These are phyloP conservation scores for Leptinotarsa rubiginosa DNA, from an alignment of 2,888 invertebrate genomes.

Conservation along the genomic window DNA sequence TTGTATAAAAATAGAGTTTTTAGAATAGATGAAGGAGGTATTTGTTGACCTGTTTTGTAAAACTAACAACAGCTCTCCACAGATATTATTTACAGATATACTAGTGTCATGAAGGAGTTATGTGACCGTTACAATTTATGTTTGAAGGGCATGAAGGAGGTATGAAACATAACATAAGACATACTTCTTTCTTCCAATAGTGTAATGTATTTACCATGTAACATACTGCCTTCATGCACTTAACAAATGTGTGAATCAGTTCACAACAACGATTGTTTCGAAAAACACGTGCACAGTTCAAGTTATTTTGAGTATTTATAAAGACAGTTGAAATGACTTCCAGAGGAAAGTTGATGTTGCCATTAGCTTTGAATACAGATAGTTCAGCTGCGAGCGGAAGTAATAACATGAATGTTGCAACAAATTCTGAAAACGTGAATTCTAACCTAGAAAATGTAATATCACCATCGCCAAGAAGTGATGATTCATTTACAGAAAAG, in stretches of 20 bases:
- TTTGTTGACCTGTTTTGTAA: conserved; percentile 10
- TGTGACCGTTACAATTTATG: conserved; percentile 14
- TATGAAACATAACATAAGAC: conserved; percentile 5
- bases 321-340: conserved; percentile 22
- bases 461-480: not conserved
- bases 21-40: conserved; percentile 2
- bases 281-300: too few relatives aligned
- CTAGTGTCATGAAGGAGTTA: not conserved
- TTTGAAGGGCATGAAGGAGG: conserved; percentile 7
- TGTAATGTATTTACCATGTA: too few relatives aligned
- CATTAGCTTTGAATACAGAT: conserved; percentile 23
- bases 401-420: conserved; percentile 9
- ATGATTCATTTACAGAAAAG: not conserved
- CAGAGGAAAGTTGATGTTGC: conserved; percentile 26
- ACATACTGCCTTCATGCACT: too few relatives aligned
- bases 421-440: conserved; percentile 5
- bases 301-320: conserved; percentile 9
- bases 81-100: not conserved
- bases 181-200: too few relatives aligned
- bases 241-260: too few relatives aligned
- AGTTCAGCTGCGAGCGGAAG: conserved; percentile 20
- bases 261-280: too few relatives aligned
- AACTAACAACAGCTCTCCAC: conserved; percentile 3
- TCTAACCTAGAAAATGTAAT: not conserved
- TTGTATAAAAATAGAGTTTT: too few relatives aligned